Base-by-base conservation (phyloP, 2,797 vertebrate species). In the Parambassis ranga region DNA sequence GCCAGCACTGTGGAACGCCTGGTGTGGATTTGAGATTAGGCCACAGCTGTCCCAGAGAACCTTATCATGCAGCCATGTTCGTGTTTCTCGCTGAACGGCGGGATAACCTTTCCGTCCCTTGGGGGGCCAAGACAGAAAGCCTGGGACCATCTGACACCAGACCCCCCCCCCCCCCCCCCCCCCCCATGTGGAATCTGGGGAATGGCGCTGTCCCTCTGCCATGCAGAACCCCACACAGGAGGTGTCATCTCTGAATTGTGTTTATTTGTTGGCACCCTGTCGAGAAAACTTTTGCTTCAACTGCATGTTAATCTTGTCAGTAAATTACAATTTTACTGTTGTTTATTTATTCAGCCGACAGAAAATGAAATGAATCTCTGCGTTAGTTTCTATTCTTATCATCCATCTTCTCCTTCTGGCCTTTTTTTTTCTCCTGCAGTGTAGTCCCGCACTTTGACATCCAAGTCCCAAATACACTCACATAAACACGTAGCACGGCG, bases 261-360 rank as follows among this genome's bases (percentile, higher is more conserved):
- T 97, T 98, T 96, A 96, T 97, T 94, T 92, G 94, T 95, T 96
- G 94, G 92, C 95, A 89, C 93, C 93, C 91, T 90, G 93, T 94
- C 86, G 89, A 93, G 92, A 96, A 97, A 94, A 91, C 74, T 89
- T 93, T 91, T 81, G 90, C 91, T 92, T 96, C 94, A 94, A 90
- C 95, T 95, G 91, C 90, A 91, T 93, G 93, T 96, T 95, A 95
- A 95, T 95, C 94, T 94, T 95, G 93, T 94, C 93, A 90, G 78
- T 91, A 82, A 90, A 87, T 92, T 87, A 92, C 6, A 8, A 16
- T 90, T 93, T 78, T 62, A 55, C 49, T 48, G 73, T 82, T 65
- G 20, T 71, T 14, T 65, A n/a, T n/a, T n/a, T n/a, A n/a, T n/a
- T n/a, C n/a, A n/a, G n/a, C n/a, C n/a, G n/a, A n/a, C n/a, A n/a